phyloP scores from a whole-genome alignment of 23 tunicate genomes.

The Ciona savignyi region DNA sequence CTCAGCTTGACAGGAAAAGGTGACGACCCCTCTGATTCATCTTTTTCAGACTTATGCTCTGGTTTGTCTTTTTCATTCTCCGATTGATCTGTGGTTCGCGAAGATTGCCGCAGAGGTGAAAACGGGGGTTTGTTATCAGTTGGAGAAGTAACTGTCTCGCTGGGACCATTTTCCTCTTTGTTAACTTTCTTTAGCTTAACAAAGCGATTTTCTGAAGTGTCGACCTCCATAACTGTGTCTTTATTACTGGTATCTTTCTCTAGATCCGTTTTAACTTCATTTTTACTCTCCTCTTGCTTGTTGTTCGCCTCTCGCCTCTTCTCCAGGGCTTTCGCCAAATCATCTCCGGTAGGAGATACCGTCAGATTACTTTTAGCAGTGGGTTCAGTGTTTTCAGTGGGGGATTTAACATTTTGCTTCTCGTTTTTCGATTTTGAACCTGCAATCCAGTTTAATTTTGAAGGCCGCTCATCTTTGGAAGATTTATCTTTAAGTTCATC shows the following conservation, averaged over 20 bases:
- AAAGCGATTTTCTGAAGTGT: neutral
- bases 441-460: neutral
- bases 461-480: neutral
- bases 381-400: neutral
- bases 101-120: neutral
- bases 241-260: neutral
- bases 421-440: neutral
- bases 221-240: neutral
- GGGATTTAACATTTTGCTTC: neutral
- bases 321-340: neutral
- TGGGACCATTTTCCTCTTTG: neutral
- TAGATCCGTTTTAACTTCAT: neutral
- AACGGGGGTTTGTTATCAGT: neutral
- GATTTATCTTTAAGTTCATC: neutral
- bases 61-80: neutral
- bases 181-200: neutral
- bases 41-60: neutral
- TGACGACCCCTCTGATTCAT: neutral
- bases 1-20: neutral
- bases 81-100: neutral
- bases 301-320: neutral
- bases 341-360: neutral
- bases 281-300: neutral
- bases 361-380: neutral
- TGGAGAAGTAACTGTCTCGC: neutral